Percentiles rank a stretch among this genome's conserved stretches.
phyloP scores from a whole-genome alignment of 1,140 invertebrate genomes.

The Sesamia nonagrioides region DNA sequence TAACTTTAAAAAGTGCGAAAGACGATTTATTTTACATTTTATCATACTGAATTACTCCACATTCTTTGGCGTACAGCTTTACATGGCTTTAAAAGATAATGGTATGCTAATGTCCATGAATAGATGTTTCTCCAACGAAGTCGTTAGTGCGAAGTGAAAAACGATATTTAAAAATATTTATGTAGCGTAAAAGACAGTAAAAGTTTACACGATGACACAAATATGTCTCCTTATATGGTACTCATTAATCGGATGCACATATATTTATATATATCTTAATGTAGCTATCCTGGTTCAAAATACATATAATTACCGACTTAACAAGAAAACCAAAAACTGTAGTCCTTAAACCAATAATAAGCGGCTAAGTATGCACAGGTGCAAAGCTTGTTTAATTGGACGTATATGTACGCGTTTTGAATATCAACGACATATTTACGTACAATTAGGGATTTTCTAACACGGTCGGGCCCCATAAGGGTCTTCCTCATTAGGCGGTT shows the following conservation, averaged over 20 bases:
- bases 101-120: conserved; percentile 62
- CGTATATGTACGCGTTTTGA: conserved; percentile 63
- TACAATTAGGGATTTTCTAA: conserved; percentile 80
- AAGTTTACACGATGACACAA: conserved; percentile 28
- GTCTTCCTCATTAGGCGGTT: conserved; percentile 74
- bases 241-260: conserved; percentile 27
- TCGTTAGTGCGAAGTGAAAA: conserved; percentile 35
- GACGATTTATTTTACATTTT: conserved; percentile 56
- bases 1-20: conserved; percentile 53
- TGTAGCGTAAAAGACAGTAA: conserved; percentile 20
- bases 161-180: conserved; percentile 36
- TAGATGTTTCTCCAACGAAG: conserved; percentile 48
- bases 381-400: conserved; percentile 67
- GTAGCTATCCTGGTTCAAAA: neutral
- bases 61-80: conserved; percentile 60
- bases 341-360: conserved; percentile 45
- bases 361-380: conserved; percentile 46
- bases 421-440: conserved; percentile 74
- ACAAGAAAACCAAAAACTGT: conserved; percentile 41
- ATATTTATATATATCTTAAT: conserved; percentile 15
- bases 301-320: conserved; percentile 30
- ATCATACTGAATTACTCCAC: conserved; percentile 58
- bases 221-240: conserved; percentile 20
- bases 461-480: conserved; percentile 72
- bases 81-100: conserved; percentile 66